Evolutionary conservation across 2,888 invertebrate species (phyloP).

Genomic region (Andrena camellia): DNA sequence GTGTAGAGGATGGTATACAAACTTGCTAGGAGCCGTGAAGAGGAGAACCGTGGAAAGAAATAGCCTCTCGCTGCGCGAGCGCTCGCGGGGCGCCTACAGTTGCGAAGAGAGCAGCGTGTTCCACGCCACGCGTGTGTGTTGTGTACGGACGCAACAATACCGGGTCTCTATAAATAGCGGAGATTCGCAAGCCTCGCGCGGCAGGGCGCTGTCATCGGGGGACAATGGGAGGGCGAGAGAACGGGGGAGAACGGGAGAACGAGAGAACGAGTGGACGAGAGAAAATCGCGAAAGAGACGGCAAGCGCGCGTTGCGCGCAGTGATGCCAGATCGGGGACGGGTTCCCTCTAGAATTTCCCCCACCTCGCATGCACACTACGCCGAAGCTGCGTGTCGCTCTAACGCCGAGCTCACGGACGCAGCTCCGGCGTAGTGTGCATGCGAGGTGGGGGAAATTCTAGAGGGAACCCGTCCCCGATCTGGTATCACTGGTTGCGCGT

Average conservation of each 20-base stretch:
- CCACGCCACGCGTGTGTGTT: neutral
- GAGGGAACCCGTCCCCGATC: too few species aligned
- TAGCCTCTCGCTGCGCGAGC: neutral
- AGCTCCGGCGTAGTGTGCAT: too few species aligned
- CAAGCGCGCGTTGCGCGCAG: slow-evolving; percentile 37
- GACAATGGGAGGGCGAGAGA: slow-evolving; percentile 30
- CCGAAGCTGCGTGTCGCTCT: too few species aligned
- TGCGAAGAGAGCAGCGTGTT: neutral
- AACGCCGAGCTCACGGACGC: too few species aligned
- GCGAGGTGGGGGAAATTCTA: too few species aligned
- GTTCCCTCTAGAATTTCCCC: too few species aligned
- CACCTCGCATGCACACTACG: too few species aligned
- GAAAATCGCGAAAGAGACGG: slow-evolving; percentile 48
- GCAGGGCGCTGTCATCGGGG: slow-evolving; percentile 49
- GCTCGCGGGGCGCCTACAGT: neutral
- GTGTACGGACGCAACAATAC: slow-evolving; percentile 68
- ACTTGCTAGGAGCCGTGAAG: neutral
- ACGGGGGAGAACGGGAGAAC: slow-evolving; percentile 27
- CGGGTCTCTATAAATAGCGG: slow-evolving; percentile 71
- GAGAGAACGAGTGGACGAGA: slow-evolving; percentile 39
- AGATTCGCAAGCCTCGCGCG: slow-evolving; percentile 40
- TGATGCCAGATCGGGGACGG: too few species aligned
- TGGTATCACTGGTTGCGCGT: too few species aligned
- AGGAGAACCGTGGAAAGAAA: neutral
- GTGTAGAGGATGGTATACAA: slow-evolving; percentile 3